Percentiles rank a stretch among this genome's conserved stretches.
These are phyloP conservation scores for Callochromis pleurospilus DNA, from an alignment of 2,113 vertebrate genomes.

Conservation along the genomic window DNA sequence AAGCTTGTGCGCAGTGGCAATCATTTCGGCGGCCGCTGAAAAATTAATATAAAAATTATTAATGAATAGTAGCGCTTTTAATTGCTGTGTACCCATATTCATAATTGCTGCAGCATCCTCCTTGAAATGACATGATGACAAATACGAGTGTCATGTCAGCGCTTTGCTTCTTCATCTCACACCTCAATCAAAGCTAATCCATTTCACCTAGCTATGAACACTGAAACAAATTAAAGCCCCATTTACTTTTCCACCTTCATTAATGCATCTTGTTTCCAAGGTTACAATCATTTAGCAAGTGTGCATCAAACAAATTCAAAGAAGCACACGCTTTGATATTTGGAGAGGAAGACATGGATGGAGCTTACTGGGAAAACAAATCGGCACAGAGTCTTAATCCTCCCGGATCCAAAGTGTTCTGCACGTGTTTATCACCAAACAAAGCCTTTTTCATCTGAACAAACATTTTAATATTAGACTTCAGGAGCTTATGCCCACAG, in stretches of 20 bases:
- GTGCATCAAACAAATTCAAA: slow-evolving; percentile 53
- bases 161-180: slow-evolving; percentile 64
- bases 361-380: slow-evolving; percentile 47
- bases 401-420: slow-evolving; percentile 27
- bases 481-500: slow-evolving; percentile 19
- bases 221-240: slow-evolving; percentile 69
- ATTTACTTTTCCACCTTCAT: slow-evolving; percentile 72
- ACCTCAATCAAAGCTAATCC: slow-evolving; percentile 74
- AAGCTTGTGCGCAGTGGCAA: slow-evolving; percentile 66
- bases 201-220: slow-evolving; percentile 63
- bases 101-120: slow-evolving; percentile 73
- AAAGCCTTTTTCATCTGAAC: slow-evolving; percentile 41
- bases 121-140: slow-evolving; percentile 73
- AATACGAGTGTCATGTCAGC: slow-evolving; percentile 74
- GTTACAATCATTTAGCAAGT: slow-evolving; percentile 65
- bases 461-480: slow-evolving; percentile 51
- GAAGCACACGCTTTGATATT: slow-evolving; percentile 46
- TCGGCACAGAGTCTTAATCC: slow-evolving; percentile 48
- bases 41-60: slow-evolving; percentile 77
- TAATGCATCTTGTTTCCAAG: slow-evolving; percentile 69
- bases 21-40: slow-evolving; percentile 64
- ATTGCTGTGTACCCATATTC: slow-evolving; percentile 70
- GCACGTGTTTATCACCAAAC: slow-evolving; percentile 51
- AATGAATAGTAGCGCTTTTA: slow-evolving; percentile 74
- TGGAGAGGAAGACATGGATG: slow-evolving; percentile 31